Evolutionary conservation across 2,113 vertebrate genomes (phyloP), one percentile per base, ranked within the genome.

Genomic region (Fulmarus glacialis): DNA sequence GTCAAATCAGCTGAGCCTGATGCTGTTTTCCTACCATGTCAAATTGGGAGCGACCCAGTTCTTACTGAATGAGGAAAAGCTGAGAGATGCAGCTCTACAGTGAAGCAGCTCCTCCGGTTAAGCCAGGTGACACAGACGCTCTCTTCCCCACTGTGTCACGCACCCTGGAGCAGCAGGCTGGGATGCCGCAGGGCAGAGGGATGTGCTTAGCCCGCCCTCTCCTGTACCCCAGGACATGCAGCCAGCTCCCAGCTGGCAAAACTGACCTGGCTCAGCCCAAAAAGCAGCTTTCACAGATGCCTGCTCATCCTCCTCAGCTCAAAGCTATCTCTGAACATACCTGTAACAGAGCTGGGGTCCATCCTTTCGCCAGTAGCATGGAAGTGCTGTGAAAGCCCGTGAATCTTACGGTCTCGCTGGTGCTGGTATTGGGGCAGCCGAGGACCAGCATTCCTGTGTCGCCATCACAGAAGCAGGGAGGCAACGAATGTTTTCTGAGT

Each of bases 1-100:
- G 66, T 92, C 73, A 82, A 93, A 94, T 93, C 66, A 79, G 70
- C 77, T 89, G 78, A 91, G 73, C 50, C 89, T 87, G 43, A 45
- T 45, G 43, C 43, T 45, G 43, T 45, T 45, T 45, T 45, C 43
- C 43, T 45, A 45, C 43, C 43, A 45, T 45, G 43, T 45, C 43
- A 45, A 45, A 45, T 45, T 45, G 43, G 43, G 43, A 45, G 43
- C 43, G 17, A 45, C 43, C 43, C 43, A 45, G 43, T 45, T 17
- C 43, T 43, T 45, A 45, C 43, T 45, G 43, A 45, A 45, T 45
- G 43, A 45, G 43, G 43, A 45, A 45, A 45, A 45, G 16, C 43
- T 45, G 43, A 45, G 43, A 17, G 43, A 45, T 45, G 43, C 43
- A 45, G 17, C 43, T 17, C 7, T 45, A 45, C 43, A 45, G 43